phyloP scores from a whole-genome alignment of 2,888 invertebrate species.

The Cerastoderma edule region DNA sequence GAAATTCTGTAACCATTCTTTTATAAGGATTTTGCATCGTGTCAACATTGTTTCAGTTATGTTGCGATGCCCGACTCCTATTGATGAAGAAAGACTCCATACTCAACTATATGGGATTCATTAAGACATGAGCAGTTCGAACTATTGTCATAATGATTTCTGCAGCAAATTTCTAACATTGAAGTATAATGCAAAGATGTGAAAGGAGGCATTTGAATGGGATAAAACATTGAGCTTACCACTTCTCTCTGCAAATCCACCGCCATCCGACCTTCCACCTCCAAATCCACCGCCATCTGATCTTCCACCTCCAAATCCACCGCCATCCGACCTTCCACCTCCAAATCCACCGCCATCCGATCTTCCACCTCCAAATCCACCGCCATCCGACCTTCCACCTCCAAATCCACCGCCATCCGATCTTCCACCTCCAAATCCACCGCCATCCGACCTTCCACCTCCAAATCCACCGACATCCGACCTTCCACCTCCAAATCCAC shows the following conservation, averaged over 20 bases:
- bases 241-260: constrained; percentile 13
- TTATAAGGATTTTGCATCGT: no score
- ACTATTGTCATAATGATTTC: no score
- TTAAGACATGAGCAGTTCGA: no score
- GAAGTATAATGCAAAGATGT: no score
- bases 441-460: constrained; percentile 22
- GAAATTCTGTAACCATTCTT: no score
- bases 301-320: constrained; percentile 27
- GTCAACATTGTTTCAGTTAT: no score
- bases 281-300: constrained; percentile 22
- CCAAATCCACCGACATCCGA: constrained; percentile 25
- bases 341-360: constrained; percentile 33
- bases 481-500: constrained; percentile 38
- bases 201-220: no score
- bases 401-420: constrained; percentile 14
- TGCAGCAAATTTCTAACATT: no score
- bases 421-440: constrained; percentile 12
- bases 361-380: constrained; percentile 42
- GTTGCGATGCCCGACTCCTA: no score
- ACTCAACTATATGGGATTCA: no score
- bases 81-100: no score
- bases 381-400: constrained; percentile 28
- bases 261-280: constrained; percentile 5
- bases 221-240: no score
- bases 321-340: constrained; percentile 16